phyloP scores from a whole-genome alignment of 2,888 invertebrate species.

The Epinotia ramella region DNA sequence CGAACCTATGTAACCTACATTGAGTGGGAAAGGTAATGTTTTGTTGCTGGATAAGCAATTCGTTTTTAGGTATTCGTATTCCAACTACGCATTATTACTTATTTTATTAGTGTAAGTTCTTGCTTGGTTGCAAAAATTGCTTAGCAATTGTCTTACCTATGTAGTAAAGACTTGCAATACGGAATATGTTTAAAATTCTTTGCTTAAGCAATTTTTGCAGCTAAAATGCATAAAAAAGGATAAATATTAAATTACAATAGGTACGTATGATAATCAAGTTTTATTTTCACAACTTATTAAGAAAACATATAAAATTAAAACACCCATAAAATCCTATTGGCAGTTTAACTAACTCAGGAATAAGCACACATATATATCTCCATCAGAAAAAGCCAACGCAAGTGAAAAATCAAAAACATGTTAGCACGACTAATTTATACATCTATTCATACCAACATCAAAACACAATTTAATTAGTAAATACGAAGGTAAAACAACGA shows the following conservation, averaged over 20 bases:
- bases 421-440: not conserved
- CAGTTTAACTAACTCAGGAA: not conserved
- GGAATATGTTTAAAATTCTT: too few relatives aligned
- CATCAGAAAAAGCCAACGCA: not conserved
- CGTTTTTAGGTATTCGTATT: too few relatives aligned
- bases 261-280: not conserved
- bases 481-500: not conserved
- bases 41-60: too few relatives aligned
- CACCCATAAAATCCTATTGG: not conserved
- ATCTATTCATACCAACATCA: not conserved
- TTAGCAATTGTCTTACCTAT: not conserved
- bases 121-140: not conserved
- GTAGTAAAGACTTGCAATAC: too few relatives aligned
- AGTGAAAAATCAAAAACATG: not conserved
- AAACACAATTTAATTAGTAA: too few relatives aligned
- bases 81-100: too few relatives aligned
- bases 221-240: not conserved
- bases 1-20: too few relatives aligned
- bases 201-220: too few relatives aligned
- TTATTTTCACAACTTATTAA: not conserved
- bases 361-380: not conserved
- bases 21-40: too few relatives aligned
- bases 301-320: not conserved
- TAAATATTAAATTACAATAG: conserved; percentile 2
- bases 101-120: not conserved